Base-by-base conservation (phyloP, 1,140 invertebrate genomes). In the Drosophila nasuta region DNA sequence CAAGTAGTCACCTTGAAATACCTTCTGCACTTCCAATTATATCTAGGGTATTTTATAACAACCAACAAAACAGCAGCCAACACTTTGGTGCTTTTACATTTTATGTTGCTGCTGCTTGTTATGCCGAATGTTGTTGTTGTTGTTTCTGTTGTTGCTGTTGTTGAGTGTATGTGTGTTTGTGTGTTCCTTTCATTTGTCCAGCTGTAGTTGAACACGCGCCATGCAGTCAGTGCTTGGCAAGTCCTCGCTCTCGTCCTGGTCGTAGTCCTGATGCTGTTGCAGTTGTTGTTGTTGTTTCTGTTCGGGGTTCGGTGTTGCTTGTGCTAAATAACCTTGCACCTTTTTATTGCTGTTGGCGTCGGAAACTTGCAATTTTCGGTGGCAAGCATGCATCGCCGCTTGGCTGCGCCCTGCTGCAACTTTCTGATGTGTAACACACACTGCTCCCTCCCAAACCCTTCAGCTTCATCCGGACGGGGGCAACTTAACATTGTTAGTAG, bases 281-380 rank as follows among this genome's bases (percentile, higher is more conserved):
- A 68, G 46, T 67, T 20, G 17, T 2, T 25, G 20, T 25, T 25
- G 30, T 5, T 38, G 35, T 85, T 58, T 25, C 5, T 25, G 43
- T 13, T 46, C 25, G 10, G 17, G 57, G 68, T 87, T 76, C 52
- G 83, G 74, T 87, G 83, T 81, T 83, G 85, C 80, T 72, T 60
- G 80, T 75, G 80, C 85, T 82, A 87, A 88, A 87, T 87, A 87
- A 87, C 83, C 83, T 87, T 87, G 83, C 83, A 87, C 83, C 83
- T 87, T 88, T 87, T 89, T 87, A 87, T 88, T 87, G 83, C 81
- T 68, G 67, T 85, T 66, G 77, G 81, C 83, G 82, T 88, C 82
- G 82, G 82, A 87, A 74, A 77, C 83, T 87, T 68, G 79, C 83
- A 88, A 87, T 87, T 86, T 86, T 87, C 65, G 82, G 54, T 60